A percentile compares a stretch with the other conserved stretches of the same genome.
These are phyloP conservation scores for Parascotia fuliginaria DNA, from an alignment of 2,888 invertebrate species.

Conservation along the genomic window DNA sequence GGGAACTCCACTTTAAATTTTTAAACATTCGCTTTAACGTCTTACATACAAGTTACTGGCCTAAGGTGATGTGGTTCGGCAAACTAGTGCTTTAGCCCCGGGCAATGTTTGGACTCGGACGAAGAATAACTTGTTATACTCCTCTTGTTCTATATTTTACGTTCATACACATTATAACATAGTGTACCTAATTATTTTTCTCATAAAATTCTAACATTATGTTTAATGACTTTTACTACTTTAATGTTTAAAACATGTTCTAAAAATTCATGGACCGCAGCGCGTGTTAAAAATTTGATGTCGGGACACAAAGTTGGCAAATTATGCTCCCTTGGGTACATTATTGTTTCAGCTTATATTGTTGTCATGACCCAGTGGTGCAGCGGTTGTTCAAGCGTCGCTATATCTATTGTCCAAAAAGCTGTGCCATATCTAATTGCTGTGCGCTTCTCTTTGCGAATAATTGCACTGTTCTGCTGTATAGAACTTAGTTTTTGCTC, in stretches of 20 bases:
- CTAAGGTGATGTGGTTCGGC: constrained; percentile 28
- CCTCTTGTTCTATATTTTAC: too few species aligned
- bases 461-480: constrained; percentile 54
- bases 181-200: too few species aligned
- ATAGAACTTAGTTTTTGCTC: constrained; percentile 46
- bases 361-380: constrained; percentile 34
- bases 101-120: constrained; percentile 1
- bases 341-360: constrained; percentile 41
- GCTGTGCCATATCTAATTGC: constrained; percentile 52
- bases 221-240: too few species aligned
- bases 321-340: constrained; percentile 24
- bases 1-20: constrained; percentile 69
- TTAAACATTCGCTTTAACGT: constrained; percentile 60
- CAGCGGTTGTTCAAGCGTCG: constrained; percentile 35
- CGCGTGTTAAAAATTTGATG: constrained; percentile 10
- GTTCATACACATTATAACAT: too few species aligned
- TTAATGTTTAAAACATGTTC: neutral
- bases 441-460: constrained; percentile 47
- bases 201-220: too few species aligned
- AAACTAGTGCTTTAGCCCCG: constrained; percentile 14
- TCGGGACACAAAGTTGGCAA: constrained; percentile 25
- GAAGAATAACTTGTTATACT: constrained; percentile 4
- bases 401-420: constrained; percentile 52
- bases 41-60: constrained; percentile 37
- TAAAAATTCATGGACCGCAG: neutral